These are phyloP conservation scores for Albula goreensis DNA, from an alignment of 2,113 vertebrate species.

Conservation along the genomic window DNA sequence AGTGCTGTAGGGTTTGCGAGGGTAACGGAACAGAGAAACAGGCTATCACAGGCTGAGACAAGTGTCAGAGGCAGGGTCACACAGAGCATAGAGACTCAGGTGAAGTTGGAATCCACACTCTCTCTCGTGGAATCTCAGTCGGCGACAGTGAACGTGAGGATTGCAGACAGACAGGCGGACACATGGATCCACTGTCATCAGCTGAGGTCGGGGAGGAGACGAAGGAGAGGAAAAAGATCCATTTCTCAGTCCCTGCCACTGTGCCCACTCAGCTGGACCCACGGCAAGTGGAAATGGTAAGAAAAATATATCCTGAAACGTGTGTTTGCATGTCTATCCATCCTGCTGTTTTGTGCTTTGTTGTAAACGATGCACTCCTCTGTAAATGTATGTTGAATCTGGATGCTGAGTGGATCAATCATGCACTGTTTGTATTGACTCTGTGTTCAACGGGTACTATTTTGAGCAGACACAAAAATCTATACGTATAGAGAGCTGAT, in stretches of 20 bases:
- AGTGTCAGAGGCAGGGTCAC: background rate
- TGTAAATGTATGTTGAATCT: background rate
- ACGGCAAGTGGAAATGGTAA: constrained; percentile 94
- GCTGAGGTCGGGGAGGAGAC: constrained; percentile 64
- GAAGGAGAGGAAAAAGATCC: constrained; percentile 93
- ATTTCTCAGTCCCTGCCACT: constrained; percentile 81
- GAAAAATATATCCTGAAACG: constrained; percentile 26
- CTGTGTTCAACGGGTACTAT: background rate
- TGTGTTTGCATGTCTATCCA: background rate
- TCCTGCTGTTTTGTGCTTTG: background rate
- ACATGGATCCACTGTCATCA: constrained; percentile 67
- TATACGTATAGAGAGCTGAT: background rate
- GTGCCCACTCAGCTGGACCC: constrained; percentile 88
- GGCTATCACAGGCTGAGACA: background rate
- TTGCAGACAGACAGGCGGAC: constrained; percentile 38
- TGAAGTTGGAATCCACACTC: constrained; percentile 4
- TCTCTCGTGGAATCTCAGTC: constrained; percentile 27
- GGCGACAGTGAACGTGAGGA: constrained; percentile 45
- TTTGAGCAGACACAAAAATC: background rate
- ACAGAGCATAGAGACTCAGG: background rate
- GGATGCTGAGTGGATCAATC: background rate
- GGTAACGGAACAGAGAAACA: background rate
- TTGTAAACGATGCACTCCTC: background rate
- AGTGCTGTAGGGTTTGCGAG: constrained; percentile 26
- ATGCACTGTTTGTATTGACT: background rate